Conservation (phyloP, 2,888 invertebrate species). For the Graphium colonna region DNA sequence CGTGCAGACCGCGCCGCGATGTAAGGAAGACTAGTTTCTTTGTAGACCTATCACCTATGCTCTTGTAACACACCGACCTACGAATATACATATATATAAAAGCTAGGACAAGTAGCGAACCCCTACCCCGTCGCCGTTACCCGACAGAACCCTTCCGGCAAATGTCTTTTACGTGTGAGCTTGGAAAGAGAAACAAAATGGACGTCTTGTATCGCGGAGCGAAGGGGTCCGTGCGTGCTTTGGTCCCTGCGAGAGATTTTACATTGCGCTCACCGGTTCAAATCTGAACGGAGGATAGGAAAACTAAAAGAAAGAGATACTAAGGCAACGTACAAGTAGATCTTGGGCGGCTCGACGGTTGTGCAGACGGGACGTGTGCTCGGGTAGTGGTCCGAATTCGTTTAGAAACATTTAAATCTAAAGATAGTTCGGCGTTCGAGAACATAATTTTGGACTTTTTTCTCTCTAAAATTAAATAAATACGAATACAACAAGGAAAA, state of each 20-base stretch:
- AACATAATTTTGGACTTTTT: slow-evolving; percentile 45
- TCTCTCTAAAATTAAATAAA: slow-evolving; percentile 45
- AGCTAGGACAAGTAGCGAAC: slow-evolving; percentile 77
- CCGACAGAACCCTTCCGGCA: too few species aligned
- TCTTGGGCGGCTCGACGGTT: slow-evolving; percentile 21
- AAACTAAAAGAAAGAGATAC: too few species aligned
- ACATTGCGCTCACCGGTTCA: slow-evolving; percentile 16
- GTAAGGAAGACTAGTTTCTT: slow-evolving; percentile 78
- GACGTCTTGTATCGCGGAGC: slow-evolving; percentile 28
- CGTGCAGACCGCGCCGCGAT: slow-evolving; percentile 53
- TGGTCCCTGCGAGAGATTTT: slow-evolving; percentile 40
- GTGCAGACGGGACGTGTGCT: slow-evolving; percentile 45
- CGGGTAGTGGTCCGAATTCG: slow-evolving; percentile 45
- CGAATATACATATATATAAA: slow-evolving; percentile 69
- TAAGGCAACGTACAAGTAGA: too few species aligned
- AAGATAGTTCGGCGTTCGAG: slow-evolving; percentile 55
- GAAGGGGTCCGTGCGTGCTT: slow-evolving; percentile 34
- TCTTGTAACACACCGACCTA: slow-evolving; percentile 65
- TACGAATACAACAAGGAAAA: slow-evolving; percentile 56
- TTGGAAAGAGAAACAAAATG: slow-evolving; percentile 33
- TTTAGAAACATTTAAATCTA: slow-evolving; percentile 53
- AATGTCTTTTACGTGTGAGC: slow-evolving; percentile 63
- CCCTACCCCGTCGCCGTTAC: too few species aligned
- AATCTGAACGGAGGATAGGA: background rate
- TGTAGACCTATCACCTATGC: slow-evolving; percentile 70